Evolutionary conservation across 1,140 invertebrate species (phyloP).

Genomic region (Drosophila guanche): DNA sequence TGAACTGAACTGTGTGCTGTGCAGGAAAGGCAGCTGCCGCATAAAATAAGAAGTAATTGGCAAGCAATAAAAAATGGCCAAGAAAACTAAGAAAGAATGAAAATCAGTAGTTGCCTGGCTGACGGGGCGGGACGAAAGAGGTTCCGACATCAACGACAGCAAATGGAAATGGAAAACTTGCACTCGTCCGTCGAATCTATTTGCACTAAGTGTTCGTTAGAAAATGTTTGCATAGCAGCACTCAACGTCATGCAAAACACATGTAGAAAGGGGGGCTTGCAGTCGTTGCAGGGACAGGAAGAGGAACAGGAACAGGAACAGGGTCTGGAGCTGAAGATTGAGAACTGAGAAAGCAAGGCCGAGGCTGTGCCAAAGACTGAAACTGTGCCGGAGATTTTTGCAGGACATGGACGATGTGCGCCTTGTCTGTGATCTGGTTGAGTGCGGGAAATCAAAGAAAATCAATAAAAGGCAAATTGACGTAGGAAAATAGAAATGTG

Average conservation of each 20-base stretch:
- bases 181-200: slow-evolving; percentile 67
- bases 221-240: slow-evolving; percentile 82
- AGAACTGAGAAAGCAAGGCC: slow-evolving; percentile 5
- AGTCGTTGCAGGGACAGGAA: too few species aligned
- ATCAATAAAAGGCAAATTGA: slow-evolving; percentile 80
- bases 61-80: slow-evolving; percentile 64
- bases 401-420: not conserved
- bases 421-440: slow-evolving; percentile 12
- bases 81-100: slow-evolving; percentile 33
- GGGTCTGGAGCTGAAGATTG: not conserved
- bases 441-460: slow-evolving; percentile 73
- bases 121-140: not conserved
- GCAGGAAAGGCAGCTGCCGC: slow-evolving; percentile 25
- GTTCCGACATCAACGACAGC: not conserved
- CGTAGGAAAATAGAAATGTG: slow-evolving; percentile 79
- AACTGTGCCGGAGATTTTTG: not conserved
- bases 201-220: slow-evolving; percentile 81
- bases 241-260: slow-evolving; percentile 80
- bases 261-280: slow-evolving; percentile 68
- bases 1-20: slow-evolving; percentile 46
- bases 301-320: slow-evolving; percentile 4
- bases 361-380: slow-evolving; percentile 10
- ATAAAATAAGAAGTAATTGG: slow-evolving; percentile 77
- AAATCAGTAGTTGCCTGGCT: slow-evolving; percentile 8
- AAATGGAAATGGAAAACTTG: slow-evolving; percentile 39